Conservation (phyloP, 23 tunicate genomes). For the Phallusia fumigata region DNA sequence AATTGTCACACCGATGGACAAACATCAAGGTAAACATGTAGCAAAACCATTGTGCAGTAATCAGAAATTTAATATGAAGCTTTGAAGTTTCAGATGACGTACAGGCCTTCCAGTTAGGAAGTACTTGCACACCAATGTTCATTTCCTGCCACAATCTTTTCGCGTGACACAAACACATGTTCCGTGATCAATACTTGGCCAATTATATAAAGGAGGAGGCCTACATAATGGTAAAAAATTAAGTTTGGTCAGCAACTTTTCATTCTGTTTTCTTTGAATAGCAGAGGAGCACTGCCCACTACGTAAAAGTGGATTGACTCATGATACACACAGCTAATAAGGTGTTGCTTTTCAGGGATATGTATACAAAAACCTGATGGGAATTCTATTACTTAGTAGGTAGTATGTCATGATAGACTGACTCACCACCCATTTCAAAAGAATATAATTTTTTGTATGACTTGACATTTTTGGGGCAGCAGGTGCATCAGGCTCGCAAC, state of each 20-base stretch:
- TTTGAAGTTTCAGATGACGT: background rate
- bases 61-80: background rate
- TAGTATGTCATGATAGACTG: background rate
- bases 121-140: background rate
- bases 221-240: background rate
- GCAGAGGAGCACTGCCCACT: background rate
- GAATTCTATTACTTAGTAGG: background rate
- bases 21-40: background rate
- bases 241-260: background rate
- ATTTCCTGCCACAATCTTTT: slow-evolving; percentile 16
- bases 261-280: background rate
- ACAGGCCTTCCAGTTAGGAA: background rate
- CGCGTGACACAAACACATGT: background rate
- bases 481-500: slow-evolving; percentile 67
- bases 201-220: background rate
- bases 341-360: background rate
- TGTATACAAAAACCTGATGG: background rate
- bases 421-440: slow-evolving; percentile 71
- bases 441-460: slow-evolving; percentile 43
- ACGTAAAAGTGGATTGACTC: background rate
- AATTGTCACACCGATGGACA: too few species aligned
- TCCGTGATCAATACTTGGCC: background rate
- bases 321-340: background rate
- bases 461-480: slow-evolving; percentile 40
- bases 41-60: background rate